Percentiles rank a stretch among this genome's conserved stretches.
phyloP scores from a whole-genome alignment of 2,797 vertebrate species.

The Glyptemys insculpta region DNA sequence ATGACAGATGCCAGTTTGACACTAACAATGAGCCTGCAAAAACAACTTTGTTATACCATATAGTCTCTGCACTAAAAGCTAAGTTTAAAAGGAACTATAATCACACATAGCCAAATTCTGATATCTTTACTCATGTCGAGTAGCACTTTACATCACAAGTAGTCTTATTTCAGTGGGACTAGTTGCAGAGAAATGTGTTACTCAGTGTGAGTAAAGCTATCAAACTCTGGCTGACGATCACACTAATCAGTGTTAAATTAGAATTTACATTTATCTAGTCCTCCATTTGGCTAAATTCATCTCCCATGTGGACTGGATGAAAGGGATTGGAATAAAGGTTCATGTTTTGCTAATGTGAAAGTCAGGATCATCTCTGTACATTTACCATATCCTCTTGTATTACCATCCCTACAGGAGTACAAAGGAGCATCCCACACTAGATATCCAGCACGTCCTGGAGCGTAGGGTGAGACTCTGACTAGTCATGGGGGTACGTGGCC shows the following conservation, averaged over 20 bases:
- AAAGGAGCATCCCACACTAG: background rate
- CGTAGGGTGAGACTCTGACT: background rate
- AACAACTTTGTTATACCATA: background rate
- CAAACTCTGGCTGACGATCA: background rate
- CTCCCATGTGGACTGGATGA: background rate
- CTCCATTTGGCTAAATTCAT: background rate
- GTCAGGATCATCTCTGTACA: accelerated
- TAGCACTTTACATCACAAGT: slow-evolving; percentile 14
- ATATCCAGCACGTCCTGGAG: background rate
- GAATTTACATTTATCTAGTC: background rate
- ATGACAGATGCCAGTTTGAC: background rate
- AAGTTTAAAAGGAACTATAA: background rate
- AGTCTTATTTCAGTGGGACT: background rate
- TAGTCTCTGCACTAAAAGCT: background rate
- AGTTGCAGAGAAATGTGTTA: background rate
- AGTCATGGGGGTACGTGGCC: background rate
- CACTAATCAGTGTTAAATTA: background rate
- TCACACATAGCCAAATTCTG: background rate
- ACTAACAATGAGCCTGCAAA: background rate
- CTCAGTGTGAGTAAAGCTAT: background rate
- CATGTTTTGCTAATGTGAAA: background rate
- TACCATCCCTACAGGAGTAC: background rate
- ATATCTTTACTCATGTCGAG: background rate
- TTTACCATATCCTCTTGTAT: background rate
- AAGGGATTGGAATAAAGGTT: accelerated